These are phyloP conservation scores for Halictus rubicundus DNA, from an alignment of 1,140 invertebrate genomes.

Conservation along the genomic window DNA sequence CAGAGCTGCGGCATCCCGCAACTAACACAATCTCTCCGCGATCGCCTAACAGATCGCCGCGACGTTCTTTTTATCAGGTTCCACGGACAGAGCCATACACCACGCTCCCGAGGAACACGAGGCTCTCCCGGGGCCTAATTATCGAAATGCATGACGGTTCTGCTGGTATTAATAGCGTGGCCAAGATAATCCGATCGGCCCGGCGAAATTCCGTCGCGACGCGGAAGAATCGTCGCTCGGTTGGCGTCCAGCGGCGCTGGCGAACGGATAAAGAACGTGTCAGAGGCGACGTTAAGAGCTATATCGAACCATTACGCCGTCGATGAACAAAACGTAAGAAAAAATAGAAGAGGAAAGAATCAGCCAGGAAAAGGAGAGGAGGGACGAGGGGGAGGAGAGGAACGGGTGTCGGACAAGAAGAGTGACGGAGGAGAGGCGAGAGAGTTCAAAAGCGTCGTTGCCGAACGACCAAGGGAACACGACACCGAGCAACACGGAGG, in stretches of 20 bases:
- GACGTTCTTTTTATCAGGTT: no score
- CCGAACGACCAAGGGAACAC: constrained; percentile 26
- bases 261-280: constrained; percentile 19
- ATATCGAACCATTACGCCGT: constrained; percentile 25
- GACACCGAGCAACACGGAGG: constrained; percentile 27
- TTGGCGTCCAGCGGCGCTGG: not conserved
- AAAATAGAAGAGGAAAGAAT: not conserved
- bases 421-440: constrained; percentile 3
- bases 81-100: no score
- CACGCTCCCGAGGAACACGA: no score
- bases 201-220: not conserved
- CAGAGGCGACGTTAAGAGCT: constrained; percentile 8
- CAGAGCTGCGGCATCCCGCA: no score
- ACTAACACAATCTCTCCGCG: no score
- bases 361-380: not conserved
- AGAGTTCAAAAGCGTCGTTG: constrained; percentile 15
- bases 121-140: no score
- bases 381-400: no score
- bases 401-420: constrained; percentile 5
- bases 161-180: no score
- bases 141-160: no score
- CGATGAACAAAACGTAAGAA: constrained; percentile 14
- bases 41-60: no score
- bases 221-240: not conserved
- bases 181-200: no score